phyloP scores from a whole-genome alignment of 2,888 invertebrate species.

The Matsumyia berberina region DNA sequence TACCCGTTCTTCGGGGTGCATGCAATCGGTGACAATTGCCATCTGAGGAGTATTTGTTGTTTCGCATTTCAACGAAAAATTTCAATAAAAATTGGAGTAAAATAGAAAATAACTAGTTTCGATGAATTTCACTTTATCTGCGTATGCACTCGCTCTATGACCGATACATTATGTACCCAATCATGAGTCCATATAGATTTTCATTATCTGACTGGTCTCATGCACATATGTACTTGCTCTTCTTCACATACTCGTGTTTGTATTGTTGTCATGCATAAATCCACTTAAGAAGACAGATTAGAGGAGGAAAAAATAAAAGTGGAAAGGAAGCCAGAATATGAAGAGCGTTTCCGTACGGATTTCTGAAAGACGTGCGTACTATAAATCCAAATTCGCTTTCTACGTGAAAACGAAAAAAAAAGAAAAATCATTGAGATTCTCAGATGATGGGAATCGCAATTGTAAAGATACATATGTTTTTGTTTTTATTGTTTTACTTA shows the following conservation, averaged over 20 bases:
- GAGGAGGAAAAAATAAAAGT: conserved; percentile 28
- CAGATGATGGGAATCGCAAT: conserved; percentile 44
- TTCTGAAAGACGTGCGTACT: conserved; percentile 43
- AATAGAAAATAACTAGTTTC: conserved; percentile 74
- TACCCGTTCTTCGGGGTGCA: conserved; percentile 29
- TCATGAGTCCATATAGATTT: conserved; percentile 18
- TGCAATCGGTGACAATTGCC: conserved; percentile 47
- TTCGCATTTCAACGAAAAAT: conserved; percentile 70
- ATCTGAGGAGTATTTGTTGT: conserved; percentile 58
- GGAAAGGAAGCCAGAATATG: conserved; percentile 37
- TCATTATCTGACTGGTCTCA: conserved; percentile 12
- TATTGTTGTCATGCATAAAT: conserved; percentile 44
- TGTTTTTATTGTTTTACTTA: conserved; percentile 21
- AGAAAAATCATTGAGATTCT: conserved; percentile 52
- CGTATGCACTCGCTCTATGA: conserved; percentile 25
- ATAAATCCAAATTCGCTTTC: conserved; percentile 66
- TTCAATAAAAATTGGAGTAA: conserved; percentile 76
- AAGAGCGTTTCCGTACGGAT: conserved; percentile 38
- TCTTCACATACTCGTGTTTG: conserved; percentile 12
- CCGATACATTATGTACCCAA: conserved; percentile 30
- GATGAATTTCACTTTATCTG: conserved; percentile 69
- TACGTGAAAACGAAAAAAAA: conserved; percentile 59
- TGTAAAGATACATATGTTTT: conserved; percentile 10
- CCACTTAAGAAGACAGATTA: conserved; percentile 15
- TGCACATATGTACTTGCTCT: conserved; percentile 11